Evolutionary conservation across 2,888 invertebrate genomes (phyloP).

Genomic region (Lochmaea crataegi): DNA sequence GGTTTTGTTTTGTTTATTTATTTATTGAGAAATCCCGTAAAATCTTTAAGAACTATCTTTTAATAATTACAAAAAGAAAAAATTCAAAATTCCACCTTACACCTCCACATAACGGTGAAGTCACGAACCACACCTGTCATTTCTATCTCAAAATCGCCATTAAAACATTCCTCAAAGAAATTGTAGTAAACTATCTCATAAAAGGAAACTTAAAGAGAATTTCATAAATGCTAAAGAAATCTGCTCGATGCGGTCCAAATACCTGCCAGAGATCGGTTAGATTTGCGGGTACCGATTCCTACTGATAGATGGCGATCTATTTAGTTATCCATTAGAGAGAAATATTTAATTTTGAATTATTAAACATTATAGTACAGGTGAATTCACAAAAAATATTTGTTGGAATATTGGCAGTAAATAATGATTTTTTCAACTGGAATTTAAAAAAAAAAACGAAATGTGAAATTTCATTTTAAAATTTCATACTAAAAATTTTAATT

Average conservation of each 20-base stretch:
- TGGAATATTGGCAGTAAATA: too few relatives aligned
- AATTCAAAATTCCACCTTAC: neutral
- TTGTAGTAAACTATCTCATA: neutral
- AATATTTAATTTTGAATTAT: slow-evolving; percentile 26
- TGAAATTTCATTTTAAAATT: too few relatives aligned
- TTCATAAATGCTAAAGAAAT: slow-evolving; percentile 30
- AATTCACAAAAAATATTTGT: too few relatives aligned
- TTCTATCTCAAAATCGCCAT: neutral
- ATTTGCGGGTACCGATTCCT: slow-evolving; percentile 53
- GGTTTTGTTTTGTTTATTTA: too few relatives aligned
- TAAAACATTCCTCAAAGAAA: neutral
- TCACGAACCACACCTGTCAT: neutral
- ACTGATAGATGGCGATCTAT: slow-evolving; percentile 57
- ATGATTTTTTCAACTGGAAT: too few relatives aligned
- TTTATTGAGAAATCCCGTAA: too few relatives aligned
- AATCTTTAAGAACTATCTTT: too few relatives aligned
- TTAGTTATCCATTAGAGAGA: neutral
- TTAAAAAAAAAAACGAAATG: too few relatives aligned
- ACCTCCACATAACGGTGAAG: slow-evolving; percentile 12
- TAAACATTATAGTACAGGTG: neutral
- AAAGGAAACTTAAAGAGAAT: slow-evolving; percentile 11
- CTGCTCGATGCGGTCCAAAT: slow-evolving; percentile 44
- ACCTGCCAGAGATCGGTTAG: slow-evolving; percentile 51
- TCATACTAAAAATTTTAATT: too few relatives aligned
- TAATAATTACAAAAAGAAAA: neutral